phyloP scores from a whole-genome alignment of 2,113 vertebrate species.

The Sprattus sprattus region DNA sequence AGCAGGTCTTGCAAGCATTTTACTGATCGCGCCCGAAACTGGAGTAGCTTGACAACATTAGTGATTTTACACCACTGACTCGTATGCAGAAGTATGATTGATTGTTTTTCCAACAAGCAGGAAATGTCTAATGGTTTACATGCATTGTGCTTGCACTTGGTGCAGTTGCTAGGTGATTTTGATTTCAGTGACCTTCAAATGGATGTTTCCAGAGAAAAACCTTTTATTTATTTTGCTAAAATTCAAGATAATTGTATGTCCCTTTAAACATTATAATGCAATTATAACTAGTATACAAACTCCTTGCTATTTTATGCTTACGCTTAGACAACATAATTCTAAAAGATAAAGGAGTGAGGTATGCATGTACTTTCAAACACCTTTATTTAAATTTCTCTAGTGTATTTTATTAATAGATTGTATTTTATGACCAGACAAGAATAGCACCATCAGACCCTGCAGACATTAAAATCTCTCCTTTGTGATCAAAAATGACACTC shows the following conservation, averaged over 20 bases:
- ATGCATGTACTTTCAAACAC: background rate
- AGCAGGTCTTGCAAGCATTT: too few species aligned
- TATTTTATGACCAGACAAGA: slow-evolving; percentile 60
- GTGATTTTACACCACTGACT: too few species aligned
- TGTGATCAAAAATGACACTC: slow-evolving; percentile 61
- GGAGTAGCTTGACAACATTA: too few species aligned
- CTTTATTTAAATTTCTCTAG: background rate
- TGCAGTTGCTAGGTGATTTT: background rate
- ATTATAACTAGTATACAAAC: background rate
- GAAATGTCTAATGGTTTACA: too few species aligned
- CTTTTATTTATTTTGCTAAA: background rate
- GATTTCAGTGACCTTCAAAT: background rate
- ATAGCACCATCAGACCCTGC: slow-evolving; percentile 64
- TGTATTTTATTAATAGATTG: background rate
- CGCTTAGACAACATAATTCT: background rate
- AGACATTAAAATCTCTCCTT: slow-evolving; percentile 59
- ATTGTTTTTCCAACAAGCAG: too few species aligned
- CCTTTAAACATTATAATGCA: background rate
- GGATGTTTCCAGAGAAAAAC: background rate
- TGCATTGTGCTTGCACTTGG: too few species aligned
- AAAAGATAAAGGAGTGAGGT: background rate
- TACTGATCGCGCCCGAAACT: too few species aligned
- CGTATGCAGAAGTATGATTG: too few species aligned
- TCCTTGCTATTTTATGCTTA: background rate
- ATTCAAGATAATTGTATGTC: background rate